Base-by-base conservation (phyloP, 2,113 vertebrate species). In the Chinchilla lanigera region DNA sequence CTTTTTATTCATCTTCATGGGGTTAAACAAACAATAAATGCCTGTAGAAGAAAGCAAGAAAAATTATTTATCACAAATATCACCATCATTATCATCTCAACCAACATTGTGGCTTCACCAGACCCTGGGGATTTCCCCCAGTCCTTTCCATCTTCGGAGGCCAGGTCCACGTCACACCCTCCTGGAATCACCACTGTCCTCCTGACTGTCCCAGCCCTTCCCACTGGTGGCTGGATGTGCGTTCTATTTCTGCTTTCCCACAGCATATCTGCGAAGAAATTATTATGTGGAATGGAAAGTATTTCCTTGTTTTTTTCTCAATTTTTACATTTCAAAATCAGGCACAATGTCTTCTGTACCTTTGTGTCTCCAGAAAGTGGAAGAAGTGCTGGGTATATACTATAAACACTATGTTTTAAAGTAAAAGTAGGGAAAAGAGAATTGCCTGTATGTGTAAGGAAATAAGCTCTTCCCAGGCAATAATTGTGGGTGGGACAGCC, bases 21-120 rank as follows among this genome's bases (percentile, higher is more conserved):
- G 19, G 28, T 28, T 12, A 52, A 26, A 44, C 26, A 9, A 22
- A 87, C 35, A 11, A 12, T 58, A 38, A 77, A n/a, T 50, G 0
- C 54, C 78, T 96, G 35, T 80, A 71, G 69, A 92, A 30, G 89
- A 85, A 95, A 78, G 1, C 3, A 77, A 89, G 52, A 54, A 52
- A 71, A 89, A 84, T 10, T 83, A 35, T 87, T 77, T 58, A n/a
- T 78, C 38, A 84, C 41, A 77, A 69, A 24, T 16, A 35, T 52
- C 22, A 58, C 24, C 4, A 2, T 5, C 5, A 60, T 54, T 4
- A 30, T 50, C 19, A 8, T 73, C 19, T 73, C 33, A 54, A 2
- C 3, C 33, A 88, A 60, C 50, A 38, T 4, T 28, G 12, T 47
- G 44, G n/a, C 10, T 7, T 47, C 7, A 47, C 22, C 6, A 56